These are phyloP conservation scores for Odontocolon sp. DNA, from an alignment of 2,888 invertebrate species.

Conservation along the genomic window DNA sequence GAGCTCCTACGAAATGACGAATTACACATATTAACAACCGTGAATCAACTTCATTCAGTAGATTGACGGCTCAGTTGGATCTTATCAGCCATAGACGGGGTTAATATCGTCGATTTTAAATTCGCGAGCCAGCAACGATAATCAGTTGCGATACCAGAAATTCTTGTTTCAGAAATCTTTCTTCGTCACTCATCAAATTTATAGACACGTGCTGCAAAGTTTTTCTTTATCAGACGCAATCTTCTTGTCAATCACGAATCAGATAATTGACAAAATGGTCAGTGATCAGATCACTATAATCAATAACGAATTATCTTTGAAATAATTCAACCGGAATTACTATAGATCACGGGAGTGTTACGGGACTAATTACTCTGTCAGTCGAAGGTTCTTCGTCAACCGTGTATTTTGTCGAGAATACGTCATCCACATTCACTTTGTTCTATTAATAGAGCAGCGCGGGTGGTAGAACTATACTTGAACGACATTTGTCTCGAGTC, in stretches of 20 bases:
- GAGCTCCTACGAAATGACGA: too few species aligned
- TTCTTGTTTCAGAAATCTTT: background rate
- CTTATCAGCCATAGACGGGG: too few species aligned
- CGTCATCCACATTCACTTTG: background rate
- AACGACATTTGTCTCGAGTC: background rate
- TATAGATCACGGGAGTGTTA: background rate
- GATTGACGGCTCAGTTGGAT: too few species aligned
- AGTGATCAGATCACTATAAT: too few species aligned
- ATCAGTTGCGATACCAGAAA: background rate
- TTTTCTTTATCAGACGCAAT: too few species aligned
- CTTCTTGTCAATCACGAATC: too few species aligned
- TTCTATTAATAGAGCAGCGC: constrained; percentile 2
- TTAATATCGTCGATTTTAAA: too few species aligned
- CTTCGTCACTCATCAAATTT: background rate
- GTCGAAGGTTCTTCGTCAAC: background rate
- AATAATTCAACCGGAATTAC: background rate
- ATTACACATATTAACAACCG: too few species aligned
- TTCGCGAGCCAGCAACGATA: background rate
- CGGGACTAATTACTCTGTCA: background rate
- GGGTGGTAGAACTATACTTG: background rate
- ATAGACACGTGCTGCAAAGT: background rate
- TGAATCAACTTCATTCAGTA: too few species aligned
- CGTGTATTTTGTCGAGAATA: background rate
- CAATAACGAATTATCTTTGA: background rate
- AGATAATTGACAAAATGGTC: too few species aligned